Evolutionary conservation across 1,140 invertebrate species (phyloP), one percentile per base, ranked within the genome.

Genomic region (Batillaria attramentaria): DNA sequence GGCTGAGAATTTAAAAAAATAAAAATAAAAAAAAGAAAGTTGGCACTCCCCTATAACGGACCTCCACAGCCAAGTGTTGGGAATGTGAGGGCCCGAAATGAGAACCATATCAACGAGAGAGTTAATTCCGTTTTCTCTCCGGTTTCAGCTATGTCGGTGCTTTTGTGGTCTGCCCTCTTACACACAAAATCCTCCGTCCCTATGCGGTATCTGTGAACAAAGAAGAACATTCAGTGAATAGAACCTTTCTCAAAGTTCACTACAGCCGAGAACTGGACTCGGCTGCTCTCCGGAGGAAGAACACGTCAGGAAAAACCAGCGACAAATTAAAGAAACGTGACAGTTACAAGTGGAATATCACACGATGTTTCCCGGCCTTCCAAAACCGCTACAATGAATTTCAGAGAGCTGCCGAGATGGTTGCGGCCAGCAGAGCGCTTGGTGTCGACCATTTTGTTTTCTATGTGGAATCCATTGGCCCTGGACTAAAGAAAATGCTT

Each of bases 351-450:
- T 75, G 73, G 73, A 62, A 75, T 37, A 39, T 65, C 24, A 75
- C 73, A 6, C 50, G 73, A 2, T 75, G 73, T 20, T 75, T 75
- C 73, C 73, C 73, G 5, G 73, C 73, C 10, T 65, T 75, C 20
- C 39, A 62, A n/a, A 42, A 31, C 20, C n/a, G 28, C 37, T 75
- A 41, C 73, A 24, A 75, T 16, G 24, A 65, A 4, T 57, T 62
- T 33, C 28, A n/a, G n/a, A 35, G 42, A 0, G 24, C 62, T 50
- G 73, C 57, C 6, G 73, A 75, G 35, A 75, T 75, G 73, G 73
- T 60, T 50, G 73, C 73, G 54, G 73, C 73, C 2, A 75, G 73
- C 73, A 16, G 54, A 5, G 73, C 54, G 1, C 3, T 75, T 16
- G 73, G 73, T 3, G 73, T 75, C 20, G 54, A 75, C 3, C 35